Evolutionary conservation across 2,797 vertebrate genomes (phyloP).

Genomic region (Fratercula arctica): DNA sequence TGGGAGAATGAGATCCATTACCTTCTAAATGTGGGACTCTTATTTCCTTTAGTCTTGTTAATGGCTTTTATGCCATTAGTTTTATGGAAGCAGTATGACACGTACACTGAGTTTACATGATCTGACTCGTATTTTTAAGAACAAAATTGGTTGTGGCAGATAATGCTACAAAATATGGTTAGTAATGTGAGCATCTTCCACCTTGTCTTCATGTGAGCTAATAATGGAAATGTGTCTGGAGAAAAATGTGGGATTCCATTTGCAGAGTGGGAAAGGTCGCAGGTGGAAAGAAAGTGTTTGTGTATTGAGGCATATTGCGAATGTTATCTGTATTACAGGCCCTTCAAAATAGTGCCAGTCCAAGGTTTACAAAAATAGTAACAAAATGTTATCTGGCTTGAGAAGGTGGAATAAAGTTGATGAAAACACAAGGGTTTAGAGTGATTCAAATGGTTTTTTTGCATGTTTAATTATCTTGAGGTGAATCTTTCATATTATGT

Average conservation of each 20-base stretch:
- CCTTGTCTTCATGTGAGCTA: background rate
- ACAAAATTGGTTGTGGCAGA: background rate
- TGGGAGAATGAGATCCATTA: background rate
- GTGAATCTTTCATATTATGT: background rate
- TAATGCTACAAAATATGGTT: background rate
- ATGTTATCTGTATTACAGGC: background rate
- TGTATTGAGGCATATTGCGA: background rate
- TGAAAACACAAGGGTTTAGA: background rate
- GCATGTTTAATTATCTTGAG: background rate
- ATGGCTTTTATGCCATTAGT: background rate
- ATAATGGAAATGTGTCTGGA: background rate
- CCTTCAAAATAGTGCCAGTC: background rate
- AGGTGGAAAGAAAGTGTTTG: background rate
- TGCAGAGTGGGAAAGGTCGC: background rate
- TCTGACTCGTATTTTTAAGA: background rate
- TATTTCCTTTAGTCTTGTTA: background rate
- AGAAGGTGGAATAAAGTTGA: background rate
- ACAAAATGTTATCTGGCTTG: background rate
- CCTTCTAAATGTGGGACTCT: background rate
- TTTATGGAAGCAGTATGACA: background rate
- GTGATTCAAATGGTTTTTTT: background rate
- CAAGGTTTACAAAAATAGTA: background rate
- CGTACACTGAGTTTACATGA: background rate
- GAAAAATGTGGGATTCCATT: rapidly evolving
- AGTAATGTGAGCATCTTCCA: background rate